Evolutionary conservation across 2,113 vertebrate species (phyloP), one percentile per base, ranked within the genome.

Genomic region (Hippoglossus stenolepis): DNA sequence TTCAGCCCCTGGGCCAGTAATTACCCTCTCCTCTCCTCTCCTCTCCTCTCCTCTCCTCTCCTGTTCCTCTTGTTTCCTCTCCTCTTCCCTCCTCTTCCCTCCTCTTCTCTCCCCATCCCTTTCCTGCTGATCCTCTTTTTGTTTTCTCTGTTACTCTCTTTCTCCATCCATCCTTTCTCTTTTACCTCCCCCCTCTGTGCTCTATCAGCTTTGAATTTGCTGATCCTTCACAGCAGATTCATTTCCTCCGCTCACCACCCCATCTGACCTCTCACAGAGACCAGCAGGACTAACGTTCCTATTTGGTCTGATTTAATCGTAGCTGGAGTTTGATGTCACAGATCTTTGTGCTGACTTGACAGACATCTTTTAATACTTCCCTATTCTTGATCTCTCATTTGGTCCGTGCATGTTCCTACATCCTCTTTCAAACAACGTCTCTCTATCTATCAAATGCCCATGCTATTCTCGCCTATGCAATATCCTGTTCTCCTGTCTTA

Each of bases 1-100:
- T 93, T 93, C 82, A 90, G 93, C 94, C 92, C 78, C 70, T 87
- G 95, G 49, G 96, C 93, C 87, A 93, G 94, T 94, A 94, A 96
- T 96, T 96, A 95, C 83, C 90, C 90, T 93, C 59, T n/a, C 28
- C 12, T 63, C 66, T 58, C 45, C 40, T 24, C 20, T 54, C 51
- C 40, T 51, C 62, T 73, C 58, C 21, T 20, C 28, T 67, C 26
- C 26, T 24, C 23, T 14, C 4, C 4, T 7, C 6, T 54, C 64
- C 57, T 23, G 26, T 24, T 12, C 10, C 38, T 60, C 54, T 8
- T 2, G 10, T 54, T 7, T 35, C 49, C 59, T 71, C 54, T 20
- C 21, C 13, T n/a, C 61, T 23, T 57, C n/a, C n/a, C 18, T 6
- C 5, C 23, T 17, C 49, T n/a, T 6, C 9, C 8, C 74, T 70